Base-by-base conservation (phyloP, 2,797 vertebrate genomes). In the Picus viridis region DNA sequence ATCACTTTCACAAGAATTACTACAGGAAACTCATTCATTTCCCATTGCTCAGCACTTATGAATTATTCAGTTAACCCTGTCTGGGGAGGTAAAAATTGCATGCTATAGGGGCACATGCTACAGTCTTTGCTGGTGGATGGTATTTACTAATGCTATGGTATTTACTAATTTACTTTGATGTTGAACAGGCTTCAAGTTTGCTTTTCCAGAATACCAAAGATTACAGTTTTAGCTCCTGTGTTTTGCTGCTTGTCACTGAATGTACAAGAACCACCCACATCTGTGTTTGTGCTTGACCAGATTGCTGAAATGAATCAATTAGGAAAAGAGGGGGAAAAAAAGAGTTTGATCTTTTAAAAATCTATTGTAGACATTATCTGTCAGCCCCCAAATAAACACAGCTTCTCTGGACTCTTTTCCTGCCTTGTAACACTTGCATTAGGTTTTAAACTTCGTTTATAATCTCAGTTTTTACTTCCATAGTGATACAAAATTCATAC, bases 41-140 rank as follows among this genome's bases (percentile, higher is more conserved):
- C 23, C 30, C 13, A 27, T 94, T 92, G 77, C 17, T 15, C 49
- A 75, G 75, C 43, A 74, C n/a, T 51, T 86, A 65, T 57, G 76
- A 95, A 96, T 94, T 96, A 94, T 93, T 94, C 69, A 96, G 0
- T 83, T 90, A 86, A 88, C 90, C 23, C 51, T 95, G 8, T 83
- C 85, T 91, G 70, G 26, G 34, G 70, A 93, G 58, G 86, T 73
- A 95, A 90, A 81, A 70, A 4, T 34, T 78, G 57, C 7, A 70
- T 84, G 24, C 70, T 81, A 65, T 79, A 81, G 80, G 29, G 83
- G 43, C 26, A 67, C 76, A 82, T 71, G 5, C 57, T 63, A 43
- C 30, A 64, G 39, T 92, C 72, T 93, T 95, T 96, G 24, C 49
- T 51, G 23, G 23, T 51, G 49, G 23, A 51, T 13, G 49, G 49